phyloP scores from a whole-genome alignment of 2,888 invertebrate species.

The Phortica okadai region DNA sequence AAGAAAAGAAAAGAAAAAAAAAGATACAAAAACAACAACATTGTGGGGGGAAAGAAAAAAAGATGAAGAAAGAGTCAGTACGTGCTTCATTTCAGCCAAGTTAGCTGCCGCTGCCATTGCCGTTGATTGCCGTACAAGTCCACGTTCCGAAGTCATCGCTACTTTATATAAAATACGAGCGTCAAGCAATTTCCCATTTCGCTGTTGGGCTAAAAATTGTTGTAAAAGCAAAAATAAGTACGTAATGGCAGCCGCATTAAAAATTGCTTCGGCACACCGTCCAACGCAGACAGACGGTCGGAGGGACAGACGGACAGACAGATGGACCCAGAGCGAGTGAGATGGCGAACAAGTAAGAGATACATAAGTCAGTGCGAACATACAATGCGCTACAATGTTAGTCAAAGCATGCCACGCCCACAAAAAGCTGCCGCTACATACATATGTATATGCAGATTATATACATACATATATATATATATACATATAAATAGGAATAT shows the following conservation, averaged over 20 bases:
- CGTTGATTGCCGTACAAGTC: neutral
- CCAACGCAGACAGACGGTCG: too few relatives aligned
- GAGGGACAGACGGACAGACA: too few relatives aligned
- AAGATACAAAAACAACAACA: slow-evolving; percentile 13
- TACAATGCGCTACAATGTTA: too few relatives aligned
- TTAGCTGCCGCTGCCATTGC: neutral
- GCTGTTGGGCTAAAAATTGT: neutral
- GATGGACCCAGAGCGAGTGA: neutral
- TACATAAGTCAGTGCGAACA: too few relatives aligned
- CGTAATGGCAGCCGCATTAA: neutral
- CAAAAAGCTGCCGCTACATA: too few relatives aligned
- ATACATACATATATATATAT: neutral
- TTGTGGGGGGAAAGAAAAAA: neutral
- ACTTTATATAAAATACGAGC: slow-evolving; percentile 4
- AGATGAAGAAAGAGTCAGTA: slow-evolving; percentile 18
- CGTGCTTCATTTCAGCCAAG: slow-evolving; percentile 29
- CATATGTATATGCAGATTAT: neutral
- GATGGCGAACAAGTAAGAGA: neutral
- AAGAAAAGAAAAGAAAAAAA: neutral
- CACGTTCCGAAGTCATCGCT: neutral
- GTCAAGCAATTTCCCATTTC: neutral
- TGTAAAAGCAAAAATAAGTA: neutral
- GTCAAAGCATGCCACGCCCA: too few relatives aligned
- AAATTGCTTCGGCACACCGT: neutral
- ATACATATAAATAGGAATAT: too few relatives aligned